Conservation (phyloP, 2,113 vertebrate genomes). For the Diadophis punctatus region DNA sequence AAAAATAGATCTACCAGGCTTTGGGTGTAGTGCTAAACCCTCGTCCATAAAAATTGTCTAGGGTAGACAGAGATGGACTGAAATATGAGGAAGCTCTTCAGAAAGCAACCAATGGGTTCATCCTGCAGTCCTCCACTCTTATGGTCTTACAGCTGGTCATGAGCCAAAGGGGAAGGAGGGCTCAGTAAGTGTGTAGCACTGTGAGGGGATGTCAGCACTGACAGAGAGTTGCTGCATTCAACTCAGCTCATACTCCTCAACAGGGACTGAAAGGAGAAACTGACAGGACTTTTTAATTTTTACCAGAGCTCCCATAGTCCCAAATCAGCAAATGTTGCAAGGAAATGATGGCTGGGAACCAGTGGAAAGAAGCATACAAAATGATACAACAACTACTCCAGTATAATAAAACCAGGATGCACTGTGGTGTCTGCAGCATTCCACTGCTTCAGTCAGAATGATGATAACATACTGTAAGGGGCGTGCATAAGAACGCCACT, state of each 20-base stretch:
- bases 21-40: background rate
- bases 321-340: background rate
- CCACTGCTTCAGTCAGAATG: background rate
- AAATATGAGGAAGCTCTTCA: background rate
- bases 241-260: background rate
- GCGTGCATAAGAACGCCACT: too few relatives aligned
- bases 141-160: background rate
- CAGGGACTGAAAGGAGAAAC: background rate
- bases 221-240: background rate
- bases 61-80: background rate
- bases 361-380: background rate
- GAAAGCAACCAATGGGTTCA: background rate
- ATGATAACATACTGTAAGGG: too few relatives aligned
- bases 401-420: background rate
- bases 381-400: background rate
- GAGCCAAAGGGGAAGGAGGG: background rate
- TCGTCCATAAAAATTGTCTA: background rate
- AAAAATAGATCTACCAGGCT: background rate
- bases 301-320: background rate
- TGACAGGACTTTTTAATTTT: background rate
- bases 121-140: background rate
- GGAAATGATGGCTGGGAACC: background rate
- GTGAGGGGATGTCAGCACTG: background rate
- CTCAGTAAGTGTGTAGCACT: background rate
- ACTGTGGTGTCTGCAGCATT: background rate